Evolutionary conservation across 35 echinoderm and acorn worm genomes (phyloP), one percentile per base, ranked within the genome.

Genomic region (Heliocidaris erythrogramma): DNA sequence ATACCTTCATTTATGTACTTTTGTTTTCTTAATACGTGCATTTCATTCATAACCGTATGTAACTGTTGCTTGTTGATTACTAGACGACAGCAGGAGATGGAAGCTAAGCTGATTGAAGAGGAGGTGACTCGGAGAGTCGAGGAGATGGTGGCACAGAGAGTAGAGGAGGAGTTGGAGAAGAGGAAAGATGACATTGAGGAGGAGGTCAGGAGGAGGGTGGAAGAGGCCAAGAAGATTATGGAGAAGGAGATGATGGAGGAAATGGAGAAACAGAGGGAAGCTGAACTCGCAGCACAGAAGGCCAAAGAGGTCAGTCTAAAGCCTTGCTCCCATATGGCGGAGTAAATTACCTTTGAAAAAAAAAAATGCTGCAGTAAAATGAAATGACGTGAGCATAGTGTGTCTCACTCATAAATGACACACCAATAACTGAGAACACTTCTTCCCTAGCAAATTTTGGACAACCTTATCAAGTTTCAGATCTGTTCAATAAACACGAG

Each of bases 101-200:
- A 99, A 85, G 98, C 96, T 24, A 97, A 94, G 94, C 96, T 95
- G 17, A 99, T 99, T 5, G 96, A 99, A 88, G 98, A 99, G 86
- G 98, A 99, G 50, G 98, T 99, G 85, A 94, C 95, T 48, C 95
- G 94, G 47, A 88, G 98, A 48, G 98, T 99, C 31, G 98, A 99
- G 59, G 98, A 99, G 90, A 95, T 99, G 92, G 95, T 99, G 35
- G 96, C 95, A 32, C 96, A 99, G 71, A 88, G 98, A 71, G 96
- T 99, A 0, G 96, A 96, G 92, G 95, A 97, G 84, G 98, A 99
- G 86, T 61, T 99, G 32, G 98, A 99, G 93, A 99, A 99, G 92
- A 95, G 96, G 32, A 96, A 97, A 93, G 98, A 99, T 85, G 98
- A 99, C 35, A 96, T 99, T 7, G 98, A 99, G 85, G 96, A 95